These are phyloP conservation scores for Volucella inanis DNA, from an alignment of 2,888 invertebrate genomes.

Conservation along the genomic window DNA sequence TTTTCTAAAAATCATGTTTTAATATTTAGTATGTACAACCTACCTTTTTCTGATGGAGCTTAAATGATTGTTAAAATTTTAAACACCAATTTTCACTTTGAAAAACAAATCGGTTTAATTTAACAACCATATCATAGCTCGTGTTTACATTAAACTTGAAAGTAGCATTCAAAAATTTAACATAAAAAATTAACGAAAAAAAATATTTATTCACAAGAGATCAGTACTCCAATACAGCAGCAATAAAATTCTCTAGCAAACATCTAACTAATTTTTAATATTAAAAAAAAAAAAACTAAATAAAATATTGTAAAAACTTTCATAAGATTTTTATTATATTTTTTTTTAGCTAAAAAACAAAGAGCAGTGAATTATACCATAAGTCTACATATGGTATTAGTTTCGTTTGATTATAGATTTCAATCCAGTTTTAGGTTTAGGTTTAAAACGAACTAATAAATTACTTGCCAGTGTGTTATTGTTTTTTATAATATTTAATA, in stretches of 20 bases:
- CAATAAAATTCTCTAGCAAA: conserved; percentile 46
- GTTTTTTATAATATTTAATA: background rate
- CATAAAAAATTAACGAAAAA: conserved; percentile 34
- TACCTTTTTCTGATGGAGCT: conserved; percentile 73
- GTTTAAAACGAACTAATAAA: conserved; percentile 1
- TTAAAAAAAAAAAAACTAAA: conserved; percentile 14
- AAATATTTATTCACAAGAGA: conserved; percentile 42
- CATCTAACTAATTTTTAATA: conserved; percentile 31
- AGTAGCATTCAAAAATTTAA: conserved; percentile 46
- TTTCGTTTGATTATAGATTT: background rate
- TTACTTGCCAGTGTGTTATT: background rate
- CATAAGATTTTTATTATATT: conserved; percentile 1
- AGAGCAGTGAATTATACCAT: conserved; percentile 19
- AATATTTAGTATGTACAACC: conserved; percentile 49
- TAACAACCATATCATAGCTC: conserved; percentile 67
- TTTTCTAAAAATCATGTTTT: conserved; percentile 38
- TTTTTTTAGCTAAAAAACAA: conserved; percentile 14
- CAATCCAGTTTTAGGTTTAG: conserved; percentile 15
- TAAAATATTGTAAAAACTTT: conserved; percentile 10
- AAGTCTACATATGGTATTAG: background rate
- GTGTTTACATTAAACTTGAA: conserved; percentile 43
- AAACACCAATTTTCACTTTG: background rate
- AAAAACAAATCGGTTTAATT: conserved; percentile 15
- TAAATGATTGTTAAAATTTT: conserved; percentile 63
- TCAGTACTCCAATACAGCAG: conserved; percentile 55